Percentiles rank a stretch among this genome's conserved stretches.
Conservation (phyloP, 2,113 vertebrate genomes). For the Isichthys henryi region DNA sequence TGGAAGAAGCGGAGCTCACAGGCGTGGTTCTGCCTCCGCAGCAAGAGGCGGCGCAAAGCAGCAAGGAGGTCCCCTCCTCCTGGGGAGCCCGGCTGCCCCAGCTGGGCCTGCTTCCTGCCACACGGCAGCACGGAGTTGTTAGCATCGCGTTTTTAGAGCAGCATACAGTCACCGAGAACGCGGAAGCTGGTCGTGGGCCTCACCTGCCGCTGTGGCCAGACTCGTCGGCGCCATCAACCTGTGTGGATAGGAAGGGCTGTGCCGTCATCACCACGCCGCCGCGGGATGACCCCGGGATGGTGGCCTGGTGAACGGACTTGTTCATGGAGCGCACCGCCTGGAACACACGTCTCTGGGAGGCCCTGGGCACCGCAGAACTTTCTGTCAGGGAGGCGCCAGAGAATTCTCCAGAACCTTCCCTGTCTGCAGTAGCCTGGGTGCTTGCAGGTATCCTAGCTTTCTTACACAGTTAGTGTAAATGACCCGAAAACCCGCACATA, state of each 20-base stretch:
- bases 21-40: conserved; percentile 84
- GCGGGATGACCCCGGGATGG: conserved; percentile 82
- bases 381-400: not conserved
- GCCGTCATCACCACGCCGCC: conserved; percentile 83
- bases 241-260: conserved; percentile 71
- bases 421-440: not conserved
- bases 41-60: conserved; percentile 77
- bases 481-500: not conserved
- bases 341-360: conserved; percentile 80
- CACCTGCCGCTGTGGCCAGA: conserved; percentile 9
- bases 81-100: conserved; percentile 47
- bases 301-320: conserved; percentile 51
- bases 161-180: not conserved
- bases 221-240: conserved; percentile 32
- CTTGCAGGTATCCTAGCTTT: not conserved
- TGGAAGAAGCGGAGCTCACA: conserved; percentile 89
- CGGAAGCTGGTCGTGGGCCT: not conserved
- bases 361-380: conserved; percentile 47
- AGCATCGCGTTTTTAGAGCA: not conserved
- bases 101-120: conserved; percentile 39
- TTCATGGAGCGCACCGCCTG: conserved; percentile 80
- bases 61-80: conserved; percentile 66
- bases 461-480: not conserved
- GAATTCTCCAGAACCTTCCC: not conserved
- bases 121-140: not conserved